These are phyloP conservation scores for Drosophila erecta DNA, from an alignment of 1,140 invertebrate genomes.

Conservation along the genomic window DNA sequence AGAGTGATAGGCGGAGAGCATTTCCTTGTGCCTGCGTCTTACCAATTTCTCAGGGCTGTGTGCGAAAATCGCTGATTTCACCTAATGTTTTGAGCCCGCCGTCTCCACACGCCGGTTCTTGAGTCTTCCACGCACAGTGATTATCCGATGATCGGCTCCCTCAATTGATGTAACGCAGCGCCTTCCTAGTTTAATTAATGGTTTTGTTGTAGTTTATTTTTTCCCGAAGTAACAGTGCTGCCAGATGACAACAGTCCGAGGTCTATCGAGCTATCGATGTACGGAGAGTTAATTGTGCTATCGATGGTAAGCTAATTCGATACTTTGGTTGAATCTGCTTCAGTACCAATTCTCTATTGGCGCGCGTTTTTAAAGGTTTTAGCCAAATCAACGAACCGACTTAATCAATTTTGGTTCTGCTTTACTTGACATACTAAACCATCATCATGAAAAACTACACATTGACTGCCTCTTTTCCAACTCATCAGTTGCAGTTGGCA, in stretches of 20 bases:
- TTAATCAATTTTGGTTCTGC: not conserved
- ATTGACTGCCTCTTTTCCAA: not conserved
- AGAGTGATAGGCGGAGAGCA: not conserved
- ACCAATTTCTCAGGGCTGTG: slow-evolving; percentile 15
- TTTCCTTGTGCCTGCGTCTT: slow-evolving; percentile 8
- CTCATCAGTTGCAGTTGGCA: not conserved
- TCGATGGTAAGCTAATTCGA: not conserved
- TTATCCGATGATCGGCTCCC: not conserved
- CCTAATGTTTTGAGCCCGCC: not conserved
- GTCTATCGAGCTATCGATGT: not conserved
- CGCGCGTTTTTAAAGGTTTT: not conserved
- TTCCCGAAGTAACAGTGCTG: not conserved
- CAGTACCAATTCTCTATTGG: not conserved
- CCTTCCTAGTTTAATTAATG: slow-evolving; percentile 38
- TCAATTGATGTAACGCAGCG: slow-evolving; percentile 9
- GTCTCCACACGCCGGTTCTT: slow-evolving; percentile 6
- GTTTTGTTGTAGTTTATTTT: slow-evolving; percentile 14
- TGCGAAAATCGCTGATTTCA: not conserved
- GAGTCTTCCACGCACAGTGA: slow-evolving; percentile 8
- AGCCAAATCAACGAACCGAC: not conserved
- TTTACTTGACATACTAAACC: too few relatives aligned
- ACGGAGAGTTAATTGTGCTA: not conserved
- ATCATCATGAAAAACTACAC: too few relatives aligned
- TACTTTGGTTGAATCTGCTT: not conserved
- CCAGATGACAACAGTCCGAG: not conserved